These are phyloP conservation scores for Penaeus japonicus DNA, from an alignment of 1,140 invertebrate species.

Conservation along the genomic window DNA sequence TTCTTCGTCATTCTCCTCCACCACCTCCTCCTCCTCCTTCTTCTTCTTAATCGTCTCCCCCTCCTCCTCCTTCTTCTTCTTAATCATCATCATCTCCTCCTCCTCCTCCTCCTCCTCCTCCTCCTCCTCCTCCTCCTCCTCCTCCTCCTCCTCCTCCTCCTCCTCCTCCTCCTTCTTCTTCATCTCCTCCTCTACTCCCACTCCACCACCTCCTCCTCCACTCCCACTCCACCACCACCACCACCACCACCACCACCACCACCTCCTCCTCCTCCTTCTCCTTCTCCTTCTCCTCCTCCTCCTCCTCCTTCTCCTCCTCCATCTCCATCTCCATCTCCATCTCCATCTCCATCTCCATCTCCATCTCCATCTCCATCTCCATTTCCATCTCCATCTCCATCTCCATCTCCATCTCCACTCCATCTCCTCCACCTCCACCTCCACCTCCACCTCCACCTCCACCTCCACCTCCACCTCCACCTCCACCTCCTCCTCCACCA, in stretches of 20 bases:
- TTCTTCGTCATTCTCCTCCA: background rate
- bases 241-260: background rate
- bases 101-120: background rate
- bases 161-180: background rate
- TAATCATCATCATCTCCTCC: background rate
- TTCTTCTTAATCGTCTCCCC: background rate
- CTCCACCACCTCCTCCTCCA: background rate
- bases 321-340: background rate
- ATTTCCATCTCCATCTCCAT: too few species aligned
- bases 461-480: background rate
- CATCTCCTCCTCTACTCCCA: too few species aligned
- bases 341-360: too few species aligned
- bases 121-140: background rate
- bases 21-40: background rate
- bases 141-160: background rate
- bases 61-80: background rate
- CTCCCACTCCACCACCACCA: background rate
- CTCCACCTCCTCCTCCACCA: background rate
- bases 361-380: too few species aligned
- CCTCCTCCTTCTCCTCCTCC: background rate
- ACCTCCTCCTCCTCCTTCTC: background rate
- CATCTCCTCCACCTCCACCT: background rate
- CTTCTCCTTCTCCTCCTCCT: background rate
- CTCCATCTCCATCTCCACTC: background rate
- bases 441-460: background rate